These are phyloP conservation scores for Atopsyche davidsoni DNA, from an alignment of 1,140 invertebrate species.

Conservation along the genomic window DNA sequence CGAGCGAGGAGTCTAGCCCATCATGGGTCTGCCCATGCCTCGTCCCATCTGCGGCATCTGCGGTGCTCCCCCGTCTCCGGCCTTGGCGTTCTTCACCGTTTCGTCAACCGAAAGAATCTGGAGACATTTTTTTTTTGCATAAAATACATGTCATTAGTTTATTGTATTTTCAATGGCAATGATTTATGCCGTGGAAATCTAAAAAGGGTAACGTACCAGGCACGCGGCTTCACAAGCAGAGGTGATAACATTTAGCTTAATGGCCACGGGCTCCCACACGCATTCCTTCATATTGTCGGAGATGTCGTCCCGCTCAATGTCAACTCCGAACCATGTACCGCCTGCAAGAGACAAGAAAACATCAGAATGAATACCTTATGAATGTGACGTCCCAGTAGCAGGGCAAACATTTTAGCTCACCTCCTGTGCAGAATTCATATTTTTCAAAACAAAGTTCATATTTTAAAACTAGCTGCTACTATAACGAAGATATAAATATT, in stretches of 20 bases:
- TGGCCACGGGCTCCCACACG: conserved; percentile 96
- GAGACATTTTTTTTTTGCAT: conserved; percentile 8
- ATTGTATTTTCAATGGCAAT: background rate
- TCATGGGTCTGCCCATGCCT: conserved; percentile 65
- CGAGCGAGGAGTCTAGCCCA: too few relatives aligned
- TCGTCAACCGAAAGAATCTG: conserved; percentile 94
- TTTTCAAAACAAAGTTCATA: too few relatives aligned
- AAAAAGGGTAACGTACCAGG: conserved; percentile 42
- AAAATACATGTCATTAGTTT: background rate
- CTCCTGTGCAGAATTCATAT: too few relatives aligned
- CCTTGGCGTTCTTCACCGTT: conserved; percentile 78
- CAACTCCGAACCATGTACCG: conserved; percentile 91
- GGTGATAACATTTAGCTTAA: conserved; percentile 95
- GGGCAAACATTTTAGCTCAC: background rate
- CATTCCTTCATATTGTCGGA: conserved; percentile 89
- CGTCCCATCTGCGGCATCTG: conserved; percentile 36
- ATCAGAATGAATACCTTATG: background rate
- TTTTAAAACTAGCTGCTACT: too few relatives aligned
- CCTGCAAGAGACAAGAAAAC: conserved; percentile 33
- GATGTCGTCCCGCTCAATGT: conserved; percentile 90
- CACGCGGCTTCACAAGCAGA: conserved; percentile 95
- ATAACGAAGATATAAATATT: too few relatives aligned
- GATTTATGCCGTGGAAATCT: background rate
- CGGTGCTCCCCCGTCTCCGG: conserved; percentile 44
- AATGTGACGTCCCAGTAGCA: background rate